Conservation (phyloP, 2,888 invertebrate genomes). For the Eupsilia transversa region DNA sequence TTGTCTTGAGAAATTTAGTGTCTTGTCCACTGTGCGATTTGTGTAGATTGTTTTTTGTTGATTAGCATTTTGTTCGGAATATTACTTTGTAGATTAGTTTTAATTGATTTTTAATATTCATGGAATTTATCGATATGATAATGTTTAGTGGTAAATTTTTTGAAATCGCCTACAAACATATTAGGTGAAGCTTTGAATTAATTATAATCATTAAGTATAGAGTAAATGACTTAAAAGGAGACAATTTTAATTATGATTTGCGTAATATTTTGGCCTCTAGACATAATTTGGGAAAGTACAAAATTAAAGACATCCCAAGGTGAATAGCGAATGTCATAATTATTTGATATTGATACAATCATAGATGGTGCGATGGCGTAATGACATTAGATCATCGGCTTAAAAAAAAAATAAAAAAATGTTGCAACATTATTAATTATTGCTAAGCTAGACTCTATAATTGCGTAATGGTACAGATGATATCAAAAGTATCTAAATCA, state of each 20-base stretch:
- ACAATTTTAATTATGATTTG: conserved; percentile 38
- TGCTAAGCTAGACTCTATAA: conserved; percentile 2
- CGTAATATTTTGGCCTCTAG: conserved; percentile 44
- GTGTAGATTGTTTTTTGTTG: conserved; percentile 54
- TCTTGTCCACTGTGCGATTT: conserved; percentile 62
- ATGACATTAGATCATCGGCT: conserved; percentile 23
- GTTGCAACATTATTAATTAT: conserved; percentile 12
- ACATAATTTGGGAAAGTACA: conserved; percentile 40
- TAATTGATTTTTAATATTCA: conserved; percentile 39
- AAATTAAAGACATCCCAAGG: conserved; percentile 41
- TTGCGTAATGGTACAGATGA: neutral
- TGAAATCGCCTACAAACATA: neutral
- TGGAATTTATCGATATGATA: conserved; percentile 14
- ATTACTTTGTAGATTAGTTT: conserved; percentile 27
- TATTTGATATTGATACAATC: conserved; percentile 33
- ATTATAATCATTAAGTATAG: conserved; percentile 12
- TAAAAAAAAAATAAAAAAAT: neutral
- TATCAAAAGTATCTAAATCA: neutral
- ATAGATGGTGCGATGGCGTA: conserved; percentile 30
- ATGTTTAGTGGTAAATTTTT: neutral
- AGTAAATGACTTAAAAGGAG: conserved; percentile 11
- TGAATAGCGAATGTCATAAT: conserved; percentile 23
- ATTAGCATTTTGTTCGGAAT: conserved; percentile 42
- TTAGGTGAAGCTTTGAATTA: conserved; percentile 15
- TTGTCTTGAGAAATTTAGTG: conserved; percentile 54